Evolutionary conservation across 1,140 invertebrate species (phyloP).

Genomic region (Drosophila serrata): DNA sequence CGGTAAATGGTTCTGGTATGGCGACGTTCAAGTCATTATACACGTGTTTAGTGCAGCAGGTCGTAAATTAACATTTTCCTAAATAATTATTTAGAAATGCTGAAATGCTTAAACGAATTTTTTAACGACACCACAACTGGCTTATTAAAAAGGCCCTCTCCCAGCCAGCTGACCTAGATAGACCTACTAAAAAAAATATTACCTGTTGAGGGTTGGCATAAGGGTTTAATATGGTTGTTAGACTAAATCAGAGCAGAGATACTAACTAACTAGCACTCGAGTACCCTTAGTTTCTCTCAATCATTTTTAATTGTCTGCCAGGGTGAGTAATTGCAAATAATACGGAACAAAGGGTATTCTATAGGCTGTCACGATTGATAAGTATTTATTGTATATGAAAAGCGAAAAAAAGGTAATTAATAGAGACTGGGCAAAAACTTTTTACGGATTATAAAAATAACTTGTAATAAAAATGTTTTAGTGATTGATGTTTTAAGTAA

Average conservation of each 20-base stretch:
- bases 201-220: background rate
- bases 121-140: conserved; percentile 20
- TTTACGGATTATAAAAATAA: background rate
- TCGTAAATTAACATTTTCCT: conserved; percentile 56
- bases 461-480: conserved; percentile 1
- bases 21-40: conserved; percentile 51
- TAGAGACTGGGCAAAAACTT: background rate
- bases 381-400: background rate
- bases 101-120: conserved; percentile 41
- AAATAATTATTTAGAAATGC: conserved; percentile 60
- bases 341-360: background rate
- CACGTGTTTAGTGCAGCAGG: conserved; percentile 59
- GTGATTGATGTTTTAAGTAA: background rate
- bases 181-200: background rate
- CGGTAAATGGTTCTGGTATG: conserved; percentile 19
- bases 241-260: conserved; percentile 3
- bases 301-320: conserved; percentile 12
- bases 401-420: background rate
- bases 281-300: background rate
- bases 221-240: conserved; percentile 3
- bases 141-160: conserved; percentile 26
- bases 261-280: background rate
- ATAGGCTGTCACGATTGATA: conserved; percentile 1
- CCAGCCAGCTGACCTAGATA: conserved; percentile 57
- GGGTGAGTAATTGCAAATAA: conserved; percentile 1